Evolutionary conservation across 2,888 invertebrate genomes (phyloP).

Genomic region (Parapristionchus giblindavisi): DNA sequence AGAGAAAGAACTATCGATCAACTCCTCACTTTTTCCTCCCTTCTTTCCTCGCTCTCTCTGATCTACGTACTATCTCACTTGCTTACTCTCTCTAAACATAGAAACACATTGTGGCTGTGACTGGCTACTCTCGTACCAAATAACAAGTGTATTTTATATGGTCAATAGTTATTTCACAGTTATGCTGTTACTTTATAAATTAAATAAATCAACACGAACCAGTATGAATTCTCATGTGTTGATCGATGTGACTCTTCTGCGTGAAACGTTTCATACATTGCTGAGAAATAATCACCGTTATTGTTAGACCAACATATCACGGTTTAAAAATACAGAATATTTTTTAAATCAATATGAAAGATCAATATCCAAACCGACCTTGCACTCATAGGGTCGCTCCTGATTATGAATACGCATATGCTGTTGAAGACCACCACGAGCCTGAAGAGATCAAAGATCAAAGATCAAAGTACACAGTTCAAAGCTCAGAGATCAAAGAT

Average conservation of each 20-base stretch:
- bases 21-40: too few species aligned
- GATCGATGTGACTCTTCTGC: conserved; percentile 68
- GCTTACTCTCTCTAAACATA: too few species aligned
- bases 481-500: background rate
- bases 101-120: too few species aligned
- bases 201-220: conserved; percentile 44
- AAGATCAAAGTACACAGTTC: background rate
- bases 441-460: conserved; percentile 46
- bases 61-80: too few species aligned
- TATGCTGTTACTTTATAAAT: background rate
- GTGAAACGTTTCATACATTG: conserved; percentile 67
- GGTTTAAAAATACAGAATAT: too few species aligned
- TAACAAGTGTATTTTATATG: background rate
- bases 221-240: conserved; percentile 68
- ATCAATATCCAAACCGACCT: background rate
- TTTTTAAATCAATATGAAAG: background rate
- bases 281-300: conserved; percentile 34
- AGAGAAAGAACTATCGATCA: too few species aligned
- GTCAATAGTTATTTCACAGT: background rate
- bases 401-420: conserved; percentile 67
- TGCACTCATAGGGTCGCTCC: conserved; percentile 61
- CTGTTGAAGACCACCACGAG: conserved; percentile 67
- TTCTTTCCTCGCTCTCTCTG: too few species aligned
- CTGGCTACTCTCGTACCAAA: too few species aligned
- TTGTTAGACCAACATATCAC: background rate